Base-by-base conservation (phyloP, 35 echinoderm and acorn worm species). In the Holothuria glaberrima region DNA sequence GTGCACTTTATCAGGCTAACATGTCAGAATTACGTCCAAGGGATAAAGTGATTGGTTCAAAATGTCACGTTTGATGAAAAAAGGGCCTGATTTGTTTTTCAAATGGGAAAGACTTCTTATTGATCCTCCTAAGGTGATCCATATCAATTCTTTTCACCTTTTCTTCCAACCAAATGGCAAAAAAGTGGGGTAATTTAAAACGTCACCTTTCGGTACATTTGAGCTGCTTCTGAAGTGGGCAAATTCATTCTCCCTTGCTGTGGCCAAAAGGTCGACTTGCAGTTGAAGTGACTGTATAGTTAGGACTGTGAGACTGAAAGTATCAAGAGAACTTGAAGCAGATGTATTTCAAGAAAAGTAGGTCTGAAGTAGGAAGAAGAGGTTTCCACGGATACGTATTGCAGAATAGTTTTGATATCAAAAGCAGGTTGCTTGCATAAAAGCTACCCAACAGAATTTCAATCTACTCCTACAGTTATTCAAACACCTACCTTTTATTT, bases 141-240 rank as follows among this genome's bases (percentile, higher is more conserved):
- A 48, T 78, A 78, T 78, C 74, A 48, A 48, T 78, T 38, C 19
- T 78, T 78, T 19, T 18, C 50, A 6, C 24, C 50, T 45, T 45
- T 48, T 26, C 9, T n/a, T n/a, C 25, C 9, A 28, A 69, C 25
- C 25, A 69, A 69, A 69, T 12, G 31, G 24, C 9, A 1, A 69
- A 78, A 78, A 78, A 50, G 38, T 78, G 44, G 74, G 74, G 74
- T 78, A 78, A 78, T 78, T 78, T 78, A 48, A 78, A 78, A 78
- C 38, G 74, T 78, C 74, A 78, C 74, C 50, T 41, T 78, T 78
- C 5, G 71, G 71, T 78, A 48, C 27, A 48, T 78, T 48, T 78
- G 35, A 48, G 35, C 35, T 78, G 14, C n/a, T n/a, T 21, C 14
- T 78, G 44, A 28, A 78, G 74, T 48, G 74, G 36, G n/a, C 9